Conservation (phyloP, 1,140 invertebrate species). For the Drosophila sp. region DNA sequence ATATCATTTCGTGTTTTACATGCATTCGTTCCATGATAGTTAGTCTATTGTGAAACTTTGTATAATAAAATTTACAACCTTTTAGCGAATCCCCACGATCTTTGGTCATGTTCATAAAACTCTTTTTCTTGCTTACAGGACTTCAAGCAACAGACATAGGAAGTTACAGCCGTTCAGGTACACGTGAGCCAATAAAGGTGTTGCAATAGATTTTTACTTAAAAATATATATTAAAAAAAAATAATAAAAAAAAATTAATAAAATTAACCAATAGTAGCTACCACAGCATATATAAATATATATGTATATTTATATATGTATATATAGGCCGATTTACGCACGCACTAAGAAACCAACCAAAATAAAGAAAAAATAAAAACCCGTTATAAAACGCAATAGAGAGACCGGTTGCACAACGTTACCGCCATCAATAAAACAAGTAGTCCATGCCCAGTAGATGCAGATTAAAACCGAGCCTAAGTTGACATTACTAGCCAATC, state of each 20-base stretch:
- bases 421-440: conserved; percentile 10
- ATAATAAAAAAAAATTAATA: conserved; percentile 30
- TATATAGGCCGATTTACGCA: conserved; percentile 27
- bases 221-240: conserved; percentile 39
- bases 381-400: background rate
- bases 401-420: conserved; percentile 9
- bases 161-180: conserved; percentile 96
- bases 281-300: conserved; percentile 26
- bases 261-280: conserved; percentile 32
- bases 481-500: conserved; percentile 13
- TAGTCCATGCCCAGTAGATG: conserved; percentile 38
- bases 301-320: conserved; percentile 46
- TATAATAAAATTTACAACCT: background rate
- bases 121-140: conserved; percentile 85
- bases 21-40: no score
- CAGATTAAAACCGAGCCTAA: conserved; percentile 15
- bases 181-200: conserved; percentile 87
- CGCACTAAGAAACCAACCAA: conserved; percentile 22
- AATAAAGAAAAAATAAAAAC: conserved; percentile 21
- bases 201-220: conserved; percentile 62
- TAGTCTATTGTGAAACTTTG: no score
- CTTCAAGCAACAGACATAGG: conserved; percentile 97
- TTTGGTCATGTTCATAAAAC: background rate
- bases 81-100: no score
- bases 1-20: no score